phyloP scores from a whole-genome alignment of 2,888 invertebrate genomes.

The Callinectes sapidus region DNA sequence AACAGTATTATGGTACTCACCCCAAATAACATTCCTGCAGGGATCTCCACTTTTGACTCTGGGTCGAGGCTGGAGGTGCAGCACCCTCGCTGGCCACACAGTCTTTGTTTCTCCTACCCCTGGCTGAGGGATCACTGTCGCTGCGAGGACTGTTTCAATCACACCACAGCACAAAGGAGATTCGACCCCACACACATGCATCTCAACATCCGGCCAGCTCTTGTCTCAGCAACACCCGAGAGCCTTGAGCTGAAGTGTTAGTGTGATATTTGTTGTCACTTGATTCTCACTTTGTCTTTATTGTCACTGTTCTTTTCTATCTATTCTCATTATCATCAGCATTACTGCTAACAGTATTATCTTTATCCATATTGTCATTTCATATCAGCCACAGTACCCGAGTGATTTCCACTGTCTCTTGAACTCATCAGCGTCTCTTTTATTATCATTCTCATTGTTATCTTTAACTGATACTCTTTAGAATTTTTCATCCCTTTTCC shows the following conservation, averaged over 20 bases:
- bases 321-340: background rate
- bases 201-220: slow-evolving; percentile 57
- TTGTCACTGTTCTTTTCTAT: background rate
- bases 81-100: slow-evolving; percentile 62
- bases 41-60: slow-evolving; percentile 28
- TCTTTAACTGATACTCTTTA: background rate
- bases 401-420: background rate
- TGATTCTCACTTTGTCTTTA: background rate
- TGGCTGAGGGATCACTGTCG: slow-evolving; percentile 70
- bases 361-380: background rate
- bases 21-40: background rate
- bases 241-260: slow-evolving; percentile 29
- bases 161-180: slow-evolving; percentile 52
- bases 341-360: background rate
- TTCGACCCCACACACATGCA: slow-evolving; percentile 52
- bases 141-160: slow-evolving; percentile 59
- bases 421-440: background rate
- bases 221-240: slow-evolving; percentile 40
- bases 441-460: background rate
- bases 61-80: slow-evolving; percentile 56
- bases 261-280: background rate
- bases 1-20: background rate
- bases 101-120: slow-evolving; percentile 50
- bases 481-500: background rate
- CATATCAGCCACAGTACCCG: background rate